A percentile compares a stretch with the other conserved stretches of the same genome.
These are phyloP conservation scores for Eurytoma californica DNA, from an alignment of 2,888 invertebrate genomes.

Conservation along the genomic window DNA sequence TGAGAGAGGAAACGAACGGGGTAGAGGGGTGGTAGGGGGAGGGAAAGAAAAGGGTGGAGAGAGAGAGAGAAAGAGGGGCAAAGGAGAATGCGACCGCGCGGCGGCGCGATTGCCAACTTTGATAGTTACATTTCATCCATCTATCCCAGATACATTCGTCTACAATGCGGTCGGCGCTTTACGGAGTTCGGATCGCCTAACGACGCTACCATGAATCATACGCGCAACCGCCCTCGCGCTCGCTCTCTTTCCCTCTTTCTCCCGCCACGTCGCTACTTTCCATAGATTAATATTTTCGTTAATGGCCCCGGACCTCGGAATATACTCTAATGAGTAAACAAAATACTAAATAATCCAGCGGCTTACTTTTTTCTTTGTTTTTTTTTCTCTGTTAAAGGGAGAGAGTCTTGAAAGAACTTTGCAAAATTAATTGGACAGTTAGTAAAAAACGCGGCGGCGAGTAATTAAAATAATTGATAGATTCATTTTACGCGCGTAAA, in stretches of 20 bases:
- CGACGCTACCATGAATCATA: slow-evolving; percentile 53
- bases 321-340: slow-evolving; percentile 29
- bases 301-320: slow-evolving; percentile 27
- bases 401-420: too few relatives aligned
- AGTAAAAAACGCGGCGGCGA: neutral
- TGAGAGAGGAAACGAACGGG: slow-evolving; percentile 49
- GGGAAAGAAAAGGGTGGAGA: slow-evolving; percentile 42
- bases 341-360: slow-evolving; percentile 15
- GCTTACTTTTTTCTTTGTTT: neutral
- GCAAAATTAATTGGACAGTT: neutral
- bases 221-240: slow-evolving; percentile 20
- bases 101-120: slow-evolving; percentile 72
- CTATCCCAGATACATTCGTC: slow-evolving; percentile 63
- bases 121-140: slow-evolving; percentile 73
- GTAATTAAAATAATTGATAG: slow-evolving; percentile 5
- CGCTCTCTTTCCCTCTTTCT: neutral
- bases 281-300: slow-evolving; percentile 52
- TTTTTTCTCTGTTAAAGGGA: neutral
- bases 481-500: too few relatives aligned
- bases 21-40: slow-evolving; percentile 52
- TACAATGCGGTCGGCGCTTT: slow-evolving; percentile 54
- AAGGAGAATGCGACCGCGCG: slow-evolving; percentile 48
- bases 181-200: slow-evolving; percentile 54
- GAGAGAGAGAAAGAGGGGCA: slow-evolving; percentile 53
- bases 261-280: neutral